Conservation (phyloP, 2,888 invertebrate genomes). For the Therioaphis trifolii region DNA sequence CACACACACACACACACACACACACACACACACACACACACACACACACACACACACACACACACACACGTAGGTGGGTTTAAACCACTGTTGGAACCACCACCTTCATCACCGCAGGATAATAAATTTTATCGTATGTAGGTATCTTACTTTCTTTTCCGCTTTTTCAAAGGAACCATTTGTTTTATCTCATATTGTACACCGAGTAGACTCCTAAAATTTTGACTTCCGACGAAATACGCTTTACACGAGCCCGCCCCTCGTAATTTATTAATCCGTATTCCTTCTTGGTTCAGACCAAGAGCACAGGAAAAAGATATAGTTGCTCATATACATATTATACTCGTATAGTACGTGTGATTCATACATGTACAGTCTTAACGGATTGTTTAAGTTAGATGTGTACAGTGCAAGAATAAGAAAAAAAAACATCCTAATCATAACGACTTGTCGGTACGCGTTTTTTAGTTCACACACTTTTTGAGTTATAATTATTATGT, state of each 20-base stretch:
- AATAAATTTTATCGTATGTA: background rate
- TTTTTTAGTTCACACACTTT: too few species aligned
- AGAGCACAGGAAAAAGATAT: background rate
- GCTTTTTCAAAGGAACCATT: background rate
- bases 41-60: too few species aligned
- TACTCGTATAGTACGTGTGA: too few species aligned
- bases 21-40: too few species aligned
- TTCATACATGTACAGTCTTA: too few species aligned
- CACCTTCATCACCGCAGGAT: background rate
- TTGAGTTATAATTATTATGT: too few species aligned
- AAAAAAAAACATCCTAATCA: too few species aligned
- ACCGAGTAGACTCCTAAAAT: slow-evolving; percentile 5
- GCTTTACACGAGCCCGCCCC: background rate
- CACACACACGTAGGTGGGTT: slow-evolving; percentile 1
- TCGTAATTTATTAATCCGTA: slow-evolving; percentile 13
- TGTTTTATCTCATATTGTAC: slow-evolving; percentile 8
- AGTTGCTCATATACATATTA: too few species aligned
- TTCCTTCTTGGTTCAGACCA: background rate
- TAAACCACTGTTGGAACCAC: background rate
- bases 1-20: too few species aligned
- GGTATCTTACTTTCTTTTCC: background rate
- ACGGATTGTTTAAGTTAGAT: too few species aligned
- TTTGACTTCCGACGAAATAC: background rate
- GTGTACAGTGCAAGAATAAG: too few species aligned
- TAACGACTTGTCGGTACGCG: too few species aligned